Evolutionary conservation across 2,113 vertebrate species (phyloP), one percentile per base, ranked within the genome.

Genomic region (Capricornis sumatraensis): DNA sequence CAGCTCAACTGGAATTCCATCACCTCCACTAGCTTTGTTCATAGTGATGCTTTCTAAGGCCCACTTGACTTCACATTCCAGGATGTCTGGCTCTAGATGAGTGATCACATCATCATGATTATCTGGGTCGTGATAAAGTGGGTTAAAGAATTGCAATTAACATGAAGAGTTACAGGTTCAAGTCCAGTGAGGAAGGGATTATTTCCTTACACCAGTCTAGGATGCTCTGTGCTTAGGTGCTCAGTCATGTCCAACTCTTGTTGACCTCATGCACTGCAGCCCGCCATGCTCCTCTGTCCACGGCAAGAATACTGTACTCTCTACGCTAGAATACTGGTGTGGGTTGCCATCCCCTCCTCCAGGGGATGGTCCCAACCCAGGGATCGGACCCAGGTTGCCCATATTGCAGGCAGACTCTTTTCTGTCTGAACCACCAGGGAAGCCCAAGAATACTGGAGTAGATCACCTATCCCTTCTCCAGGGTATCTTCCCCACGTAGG

Each of bases 211-310:
- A 67, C 14, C 57, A 64, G 4, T 36, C 11, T 30, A 16, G 14
- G 33, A 71, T 8, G 60, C 3, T 3, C 3, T 71, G n/a, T 40
- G n/a, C 67, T 71, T 40, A 23, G 19, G 40, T 71, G n/a, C 64
- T 71, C 64, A 71, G n/a, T 71, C 67, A 71, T 71, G 67, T 40
- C 19, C n/a, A 71, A 71, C n/a, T 40, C n/a, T 71, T 71, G 67
- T 71, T 0, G 10, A 40, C 67, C n/a, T 71, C 64, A 23, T 23
- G 33, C 17, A 36, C 17, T 36, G n/a, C 9, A 71, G n/a, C 64
- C n/a, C 0, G 0, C 21, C n/a, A 40, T 36, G 2, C n/a, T 71
- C 10, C n/a, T 23, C n/a, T 23, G 67, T 71, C n/a, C 67, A 23
- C 5, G n/a, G 10, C n/a, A 40, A 71, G n/a, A 71, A 40, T 23